Evolutionary conservation across 53 echinoderm and acorn worm genomes (phyloP), one percentile per base, ranked within the genome.

Genomic region (Crossaster papposus): DNA sequence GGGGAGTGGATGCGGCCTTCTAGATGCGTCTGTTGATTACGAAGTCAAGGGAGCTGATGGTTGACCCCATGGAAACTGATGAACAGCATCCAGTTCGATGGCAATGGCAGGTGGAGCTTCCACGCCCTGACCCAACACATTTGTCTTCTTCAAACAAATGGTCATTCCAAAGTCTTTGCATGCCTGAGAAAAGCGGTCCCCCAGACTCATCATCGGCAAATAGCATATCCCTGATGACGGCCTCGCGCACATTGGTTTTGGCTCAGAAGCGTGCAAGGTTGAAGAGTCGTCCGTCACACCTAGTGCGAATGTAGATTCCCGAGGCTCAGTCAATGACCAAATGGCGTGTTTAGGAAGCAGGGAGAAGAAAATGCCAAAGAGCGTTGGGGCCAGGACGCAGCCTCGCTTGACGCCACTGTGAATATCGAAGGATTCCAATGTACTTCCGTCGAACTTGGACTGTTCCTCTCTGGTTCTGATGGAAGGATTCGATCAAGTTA

Each of bases 281-380:
- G 64, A 72, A 88, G 10, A 94, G 89, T 18, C 83, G 72, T 22
- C 81, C 79, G 35, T 92, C 79, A 2, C 37, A 29, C 35, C 94
- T 80, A 24, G 91, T 92, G 85, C 83, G 91, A 3, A 91, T 70
- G 58, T 89, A 92, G 29, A 95, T 52, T 2, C 92, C 91, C 11
- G 91, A n/a, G n/a, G n/a, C 92, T 28, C 44, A 6, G 23, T 92
- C 65, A n/a, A 70, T 65, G 11, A 68, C 24, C 34, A 81, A 92
- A 4, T n/a, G n/a, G 88, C 94, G 44, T 90, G 63, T 2, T 14
- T 31, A 17, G 90, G 94, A 12, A 92, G 88, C 53, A 92, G 33
- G 8, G 90, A 75, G 37, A 92, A 90, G 92, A 94, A 92, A 51
- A 92, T 94, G 1, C 92, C 88, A 35, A 94, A 94, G 30, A 90